phyloP scores from a whole-genome alignment of 2,797 vertebrate species.

The Selene dorsalis region DNA sequence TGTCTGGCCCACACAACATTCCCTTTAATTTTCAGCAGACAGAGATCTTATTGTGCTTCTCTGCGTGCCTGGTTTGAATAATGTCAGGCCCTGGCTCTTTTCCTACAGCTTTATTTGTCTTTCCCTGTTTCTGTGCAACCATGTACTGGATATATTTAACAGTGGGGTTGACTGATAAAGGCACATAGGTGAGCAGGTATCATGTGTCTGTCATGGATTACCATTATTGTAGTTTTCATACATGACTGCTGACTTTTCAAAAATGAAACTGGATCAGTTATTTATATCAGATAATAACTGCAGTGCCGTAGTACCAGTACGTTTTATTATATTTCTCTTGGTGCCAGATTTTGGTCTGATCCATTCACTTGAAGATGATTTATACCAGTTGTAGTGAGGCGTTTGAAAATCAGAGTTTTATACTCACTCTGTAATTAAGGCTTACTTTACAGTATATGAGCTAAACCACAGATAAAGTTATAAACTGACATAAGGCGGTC shows the following conservation, averaged over 20 bases:
- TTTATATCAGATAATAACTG: not conserved
- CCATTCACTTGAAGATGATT: not conserved
- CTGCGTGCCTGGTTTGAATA: slow-evolving; percentile 52
- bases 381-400: not conserved
- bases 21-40: slow-evolving; percentile 56
- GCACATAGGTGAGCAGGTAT: not conserved
- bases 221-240: not conserved
- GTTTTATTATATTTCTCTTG: not conserved
- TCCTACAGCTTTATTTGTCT: slow-evolving; percentile 29
- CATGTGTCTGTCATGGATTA: not conserved
- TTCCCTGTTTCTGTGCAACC: slow-evolving; percentile 13
- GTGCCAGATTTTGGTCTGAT: not conserved
- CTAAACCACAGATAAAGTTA: not conserved
- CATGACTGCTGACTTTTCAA: not conserved
- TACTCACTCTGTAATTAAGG: not conserved
- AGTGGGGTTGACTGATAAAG: slow-evolving; percentile 10
- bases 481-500: not conserved
- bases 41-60: slow-evolving; percentile 56
- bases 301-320: not conserved
- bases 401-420: not conserved
- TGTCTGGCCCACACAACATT: slow-evolving; percentile 45
- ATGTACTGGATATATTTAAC: not conserved
- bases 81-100: slow-evolving; percentile 23
- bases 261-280: not conserved
- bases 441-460: not conserved